Evolutionary conservation across 2,797 vertebrate genomes (phyloP).

Genomic region (Oryzias sinensis): DNA sequence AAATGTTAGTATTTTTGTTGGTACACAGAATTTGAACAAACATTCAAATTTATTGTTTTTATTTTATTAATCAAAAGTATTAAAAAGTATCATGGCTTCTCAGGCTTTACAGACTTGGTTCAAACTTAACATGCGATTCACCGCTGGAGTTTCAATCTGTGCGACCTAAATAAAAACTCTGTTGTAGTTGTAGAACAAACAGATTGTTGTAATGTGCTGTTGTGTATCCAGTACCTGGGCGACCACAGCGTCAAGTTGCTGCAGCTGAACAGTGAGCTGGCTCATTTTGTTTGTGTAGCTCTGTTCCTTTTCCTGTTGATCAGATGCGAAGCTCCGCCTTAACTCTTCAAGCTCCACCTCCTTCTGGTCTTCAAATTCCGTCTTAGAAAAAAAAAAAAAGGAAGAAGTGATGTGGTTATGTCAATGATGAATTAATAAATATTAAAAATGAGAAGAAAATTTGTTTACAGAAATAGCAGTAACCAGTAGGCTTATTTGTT

Average conservation of each 20-base stretch:
- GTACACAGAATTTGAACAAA: too few species aligned
- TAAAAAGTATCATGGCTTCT: too few species aligned
- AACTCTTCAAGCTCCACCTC: constrained; percentile 65
- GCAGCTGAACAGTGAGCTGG: constrained; percentile 77
- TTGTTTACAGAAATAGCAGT: not conserved
- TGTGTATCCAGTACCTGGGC: constrained; percentile 74
- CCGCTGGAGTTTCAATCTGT: not conserved
- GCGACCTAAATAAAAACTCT: not conserved
- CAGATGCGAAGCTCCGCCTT: constrained; percentile 63
- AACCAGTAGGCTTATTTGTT: not conserved
- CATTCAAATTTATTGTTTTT: too few species aligned
- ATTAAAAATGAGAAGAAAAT: too few species aligned
- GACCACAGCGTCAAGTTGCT: constrained; percentile 76
- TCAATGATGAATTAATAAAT: too few species aligned
- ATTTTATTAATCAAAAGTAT: too few species aligned
- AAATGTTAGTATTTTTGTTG: too few species aligned
- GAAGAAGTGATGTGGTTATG: too few species aligned
- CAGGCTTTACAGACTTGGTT: too few species aligned
- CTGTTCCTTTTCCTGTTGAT: constrained; percentile 70
- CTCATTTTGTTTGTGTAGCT: constrained; percentile 75
- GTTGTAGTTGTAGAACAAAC: not conserved
- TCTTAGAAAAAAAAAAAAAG: constrained; percentile 61
- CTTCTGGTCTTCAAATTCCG: constrained; percentile 77
- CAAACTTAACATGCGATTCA: too few species aligned
- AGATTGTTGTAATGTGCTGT: not conserved